Base-by-base conservation (phyloP, 1,140 invertebrate genomes). In the Cydia pomonella region DNA sequence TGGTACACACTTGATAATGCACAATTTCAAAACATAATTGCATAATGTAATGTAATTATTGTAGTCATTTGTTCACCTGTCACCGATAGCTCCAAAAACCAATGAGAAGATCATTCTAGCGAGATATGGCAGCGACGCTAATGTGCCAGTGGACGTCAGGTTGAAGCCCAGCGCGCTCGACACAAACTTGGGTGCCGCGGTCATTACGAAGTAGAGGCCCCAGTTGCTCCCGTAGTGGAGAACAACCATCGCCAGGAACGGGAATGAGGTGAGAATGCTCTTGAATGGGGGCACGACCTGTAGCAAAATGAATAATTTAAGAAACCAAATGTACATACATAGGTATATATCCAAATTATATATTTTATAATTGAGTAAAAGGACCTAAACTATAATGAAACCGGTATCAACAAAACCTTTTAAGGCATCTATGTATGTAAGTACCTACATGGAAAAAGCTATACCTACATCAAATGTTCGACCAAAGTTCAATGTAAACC, bases 101-200 rank as follows among this genome's bases (percentile, higher is more conserved):
- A 96, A 94, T 47, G 95, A 96, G 79, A 95, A 94, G 3, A 95
- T 81, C 78, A 96, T 91, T 78, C 96, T 92, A 41, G 95, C 94
- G 75, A 96, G 93, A 76, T 96, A 96, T 1, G 96, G 96, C 73
- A 96, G 81, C 7, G 96, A 95, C 18, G 96, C 94, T 3, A 96
- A 84, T 12, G 94, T 92, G 62, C 96, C 96, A 13, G 95, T 95
- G 71, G 95, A 93, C 79, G 96, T 95, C 62, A 98, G 94, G 79
- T 98, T 95, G 80, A 98, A 98, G 75, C 97, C 96, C 4, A 99
- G 94, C n/a, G 97, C 96, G 75, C 92, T 90, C 47, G 97, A 95
- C 79, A 98, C 95, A 88, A 98, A 99, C 75, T 97, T 98, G 0
- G 98, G 98, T 1, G 98, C 96, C 21, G 96, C 96, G 0, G 97